Base-by-base conservation (phyloP, 1,140 invertebrate species). In the Microplitis demolitor region DNA sequence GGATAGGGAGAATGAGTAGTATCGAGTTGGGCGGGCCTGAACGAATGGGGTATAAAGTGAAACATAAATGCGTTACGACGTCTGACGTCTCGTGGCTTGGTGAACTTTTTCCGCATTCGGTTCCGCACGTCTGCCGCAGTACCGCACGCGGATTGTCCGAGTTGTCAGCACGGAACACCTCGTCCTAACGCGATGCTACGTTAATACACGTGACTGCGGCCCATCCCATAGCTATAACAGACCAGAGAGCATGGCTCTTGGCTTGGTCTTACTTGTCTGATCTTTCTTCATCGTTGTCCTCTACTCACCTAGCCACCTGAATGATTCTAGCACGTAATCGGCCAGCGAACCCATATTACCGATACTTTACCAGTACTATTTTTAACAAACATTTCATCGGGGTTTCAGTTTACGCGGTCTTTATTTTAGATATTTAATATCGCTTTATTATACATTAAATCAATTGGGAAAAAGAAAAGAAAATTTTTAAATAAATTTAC, bases 281-380 rank as follows among this genome's bases (percentile, higher is more conserved):
- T 62, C 35, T 63, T 70, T 45, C 39, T 45, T 45, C 39, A 45
- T 45, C 39, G 39, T 45, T 45, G 73, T 72, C 58, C 76, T 81
- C 77, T 67, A 75, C 76, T 81, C 77, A 77, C 78, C 78, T 79
- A 78, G 79, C 76, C 78, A 81, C 76, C 78, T 81, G 81, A 83
- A 80, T 84, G 83, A 83, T 84, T 82, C n/a, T 78, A 80, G 78
- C 75, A 82, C 73, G 77, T 80, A 82, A 84, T 84, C 82, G 83
- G 78, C 71, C 80, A 83, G 74, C 76, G 80, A 84, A 80, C 80
- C 79, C 76, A 77, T 53, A 37, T n/a, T n/a, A 33, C 33, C 31
- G 24, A 37, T 24, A 53, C 3, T 13, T 13, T 13, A 56, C 24
- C n/a, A 68, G 58, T 56, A 31, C 13, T 50, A 54, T 24, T 14